phyloP scores from a whole-genome alignment of 2,797 vertebrate species.

The Pseudopleuronectes americanus region DNA sequence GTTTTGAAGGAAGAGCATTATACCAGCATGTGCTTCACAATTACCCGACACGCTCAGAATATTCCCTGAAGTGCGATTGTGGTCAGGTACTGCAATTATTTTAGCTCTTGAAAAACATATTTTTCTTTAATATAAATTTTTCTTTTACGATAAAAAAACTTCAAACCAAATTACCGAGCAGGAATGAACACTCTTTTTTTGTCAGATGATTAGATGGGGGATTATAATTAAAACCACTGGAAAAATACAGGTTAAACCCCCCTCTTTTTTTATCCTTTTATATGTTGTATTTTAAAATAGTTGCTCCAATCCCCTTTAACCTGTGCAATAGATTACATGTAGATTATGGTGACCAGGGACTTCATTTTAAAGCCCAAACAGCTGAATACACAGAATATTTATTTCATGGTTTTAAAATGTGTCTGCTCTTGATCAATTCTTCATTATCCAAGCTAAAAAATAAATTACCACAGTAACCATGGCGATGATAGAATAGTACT shows the following conservation, averaged over 20 bases:
- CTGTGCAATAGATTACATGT: not conserved
- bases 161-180: not conserved
- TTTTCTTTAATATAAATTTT: not conserved
- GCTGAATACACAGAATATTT: not conserved
- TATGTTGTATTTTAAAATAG: not conserved
- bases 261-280: not conserved
- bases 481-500: conserved; percentile 47
- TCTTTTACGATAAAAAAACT: conserved; percentile 23
- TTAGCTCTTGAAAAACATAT: conserved; percentile 19
- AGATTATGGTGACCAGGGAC: not conserved
- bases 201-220: conserved; percentile 25
- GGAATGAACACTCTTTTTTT: not conserved
- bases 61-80: conserved; percentile 1
- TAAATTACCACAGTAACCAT: conserved; percentile 16
- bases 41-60: not conserved
- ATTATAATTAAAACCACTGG: conserved; percentile 17
- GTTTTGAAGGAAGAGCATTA: not conserved
- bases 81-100: conserved; percentile 12
- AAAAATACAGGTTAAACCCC: not conserved
- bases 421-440: not conserved
- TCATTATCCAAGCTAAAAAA: not conserved
- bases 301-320: conserved; percentile 4
- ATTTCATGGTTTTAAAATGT: conserved; percentile 4
- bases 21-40: conserved; percentile 18
- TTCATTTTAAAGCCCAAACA: not conserved